Evolutionary conservation across 2,797 vertebrate genomes (phyloP).

Genomic region (Notoglanidium macrostoma): DNA sequence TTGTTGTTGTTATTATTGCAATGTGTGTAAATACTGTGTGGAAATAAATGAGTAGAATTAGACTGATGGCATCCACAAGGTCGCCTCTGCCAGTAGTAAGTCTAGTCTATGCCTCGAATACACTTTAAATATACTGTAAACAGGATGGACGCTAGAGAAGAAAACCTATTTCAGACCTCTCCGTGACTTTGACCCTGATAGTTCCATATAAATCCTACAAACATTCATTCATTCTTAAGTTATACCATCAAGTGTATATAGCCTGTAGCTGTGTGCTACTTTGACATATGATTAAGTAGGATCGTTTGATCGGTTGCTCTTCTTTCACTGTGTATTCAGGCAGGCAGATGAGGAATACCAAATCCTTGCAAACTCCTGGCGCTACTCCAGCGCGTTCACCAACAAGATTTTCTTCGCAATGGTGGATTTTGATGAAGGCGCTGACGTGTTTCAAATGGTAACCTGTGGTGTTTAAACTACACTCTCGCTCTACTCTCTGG

Average conservation of each 20-base stretch:
- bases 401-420: conserved; percentile 94
- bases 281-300: neutral
- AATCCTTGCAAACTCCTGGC: conserved; percentile 97
- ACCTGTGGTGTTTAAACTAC: conserved; percentile 41
- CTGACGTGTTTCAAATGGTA: conserved; percentile 98
- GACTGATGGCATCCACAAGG: no score
- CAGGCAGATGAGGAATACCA: conserved; percentile 98
- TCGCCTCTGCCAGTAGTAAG: no score
- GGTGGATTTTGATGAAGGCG: conserved; percentile 97
- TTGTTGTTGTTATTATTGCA: neutral
- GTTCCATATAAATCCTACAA: neutral
- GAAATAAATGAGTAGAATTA: no score
- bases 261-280: neutral
- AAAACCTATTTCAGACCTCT: neutral
- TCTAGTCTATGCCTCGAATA: neutral
- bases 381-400: conserved; percentile 94
- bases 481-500: neutral
- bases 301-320: neutral
- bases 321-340: conserved; percentile 64
- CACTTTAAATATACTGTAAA: neutral
- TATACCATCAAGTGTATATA: neutral
- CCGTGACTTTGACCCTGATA: neutral
- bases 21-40: no score
- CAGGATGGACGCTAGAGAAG: neutral
- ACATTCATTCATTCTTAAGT: neutral